phyloP scores from a whole-genome alignment of 1,140 invertebrate species.

The Zaprionus gabonicus region DNA sequence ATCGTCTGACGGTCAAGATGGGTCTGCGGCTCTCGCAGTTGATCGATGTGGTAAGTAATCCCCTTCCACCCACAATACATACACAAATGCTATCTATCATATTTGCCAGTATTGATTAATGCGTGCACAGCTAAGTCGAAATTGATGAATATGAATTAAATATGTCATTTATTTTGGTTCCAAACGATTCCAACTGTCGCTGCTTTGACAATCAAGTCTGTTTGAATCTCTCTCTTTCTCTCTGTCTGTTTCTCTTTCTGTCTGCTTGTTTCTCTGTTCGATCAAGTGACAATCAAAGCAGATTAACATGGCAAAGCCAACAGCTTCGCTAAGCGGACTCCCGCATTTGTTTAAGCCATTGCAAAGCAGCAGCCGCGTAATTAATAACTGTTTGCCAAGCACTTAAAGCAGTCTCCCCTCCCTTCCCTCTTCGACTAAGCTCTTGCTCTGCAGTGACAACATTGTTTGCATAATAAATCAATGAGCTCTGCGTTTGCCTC shows the following conservation, averaged over 20 bases:
- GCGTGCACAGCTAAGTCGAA: neutral
- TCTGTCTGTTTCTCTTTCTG: neutral
- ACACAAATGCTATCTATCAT: neutral
- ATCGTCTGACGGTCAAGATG: slow-evolving; percentile 98
- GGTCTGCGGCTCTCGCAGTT: slow-evolving; percentile 97
- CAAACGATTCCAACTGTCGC: slow-evolving; percentile 5
- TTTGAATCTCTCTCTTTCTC: slow-evolving; percentile 6
- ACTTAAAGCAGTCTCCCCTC: slow-evolving; percentile 56
- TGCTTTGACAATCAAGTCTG: slow-evolving; percentile 45
- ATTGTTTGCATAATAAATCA: slow-evolving; percentile 79
- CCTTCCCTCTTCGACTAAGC: slow-evolving; percentile 15
- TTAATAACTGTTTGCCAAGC: slow-evolving; percentile 78
- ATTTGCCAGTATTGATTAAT: neutral
- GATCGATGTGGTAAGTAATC: slow-evolving; percentile 97
- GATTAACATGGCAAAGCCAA: slow-evolving; percentile 71
- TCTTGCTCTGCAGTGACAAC: neutral
- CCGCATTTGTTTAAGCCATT: slow-evolving; percentile 62
- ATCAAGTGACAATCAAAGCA: slow-evolving; percentile 78
- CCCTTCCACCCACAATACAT: neutral
- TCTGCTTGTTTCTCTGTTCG: slow-evolving; percentile 23
- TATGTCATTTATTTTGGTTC: neutral
- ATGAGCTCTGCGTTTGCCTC: slow-evolving; percentile 49
- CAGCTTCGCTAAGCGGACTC: slow-evolving; percentile 48
- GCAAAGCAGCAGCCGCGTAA: slow-evolving; percentile 54
- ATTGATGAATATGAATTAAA: neutral